Conservation (phyloP, 2,113 vertebrate genomes). For the Oncorhynchus nerka region DNA sequence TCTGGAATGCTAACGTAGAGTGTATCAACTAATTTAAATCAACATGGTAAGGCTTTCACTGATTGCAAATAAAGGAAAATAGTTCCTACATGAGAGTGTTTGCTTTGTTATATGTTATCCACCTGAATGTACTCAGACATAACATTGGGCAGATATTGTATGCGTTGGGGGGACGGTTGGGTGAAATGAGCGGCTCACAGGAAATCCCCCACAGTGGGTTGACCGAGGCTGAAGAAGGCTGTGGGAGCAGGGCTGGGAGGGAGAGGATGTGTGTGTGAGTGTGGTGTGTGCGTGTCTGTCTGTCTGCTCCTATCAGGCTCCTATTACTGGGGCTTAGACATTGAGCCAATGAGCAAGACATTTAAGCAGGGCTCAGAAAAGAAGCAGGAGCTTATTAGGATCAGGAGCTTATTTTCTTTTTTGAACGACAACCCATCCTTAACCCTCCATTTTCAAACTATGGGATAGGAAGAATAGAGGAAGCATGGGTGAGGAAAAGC, state of each 20-base stretch:
- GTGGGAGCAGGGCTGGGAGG: no score
- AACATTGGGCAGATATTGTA: not conserved
- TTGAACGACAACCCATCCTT: not conserved
- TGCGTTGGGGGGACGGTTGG: slow-evolving; percentile 35
- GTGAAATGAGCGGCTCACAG: slow-evolving; percentile 35
- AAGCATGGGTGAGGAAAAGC: no score
- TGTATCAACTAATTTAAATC: no score
- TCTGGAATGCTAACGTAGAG: no score
- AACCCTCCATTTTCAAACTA: not conserved
- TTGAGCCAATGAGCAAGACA: slow-evolving; percentile 15
- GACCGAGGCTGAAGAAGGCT: slow-evolving; percentile 35
- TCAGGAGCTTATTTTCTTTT: not conserved
- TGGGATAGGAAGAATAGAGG: not conserved
- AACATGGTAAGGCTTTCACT: no score
- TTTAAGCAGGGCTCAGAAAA: not conserved
- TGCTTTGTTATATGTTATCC: no score
- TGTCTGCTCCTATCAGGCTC: not conserved
- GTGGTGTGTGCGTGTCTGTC: no score
- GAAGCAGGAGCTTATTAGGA: slow-evolving; percentile 10
- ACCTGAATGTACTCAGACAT: not conserved
- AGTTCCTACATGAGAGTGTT: no score
- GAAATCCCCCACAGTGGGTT: slow-evolving; percentile 16
- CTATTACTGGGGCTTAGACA: slow-evolving; percentile 9
- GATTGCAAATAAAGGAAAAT: no score
- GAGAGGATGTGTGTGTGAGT: no score